phyloP scores from a whole-genome alignment of 1,140 invertebrate species.

The Pollicipes pollicipes region DNA sequence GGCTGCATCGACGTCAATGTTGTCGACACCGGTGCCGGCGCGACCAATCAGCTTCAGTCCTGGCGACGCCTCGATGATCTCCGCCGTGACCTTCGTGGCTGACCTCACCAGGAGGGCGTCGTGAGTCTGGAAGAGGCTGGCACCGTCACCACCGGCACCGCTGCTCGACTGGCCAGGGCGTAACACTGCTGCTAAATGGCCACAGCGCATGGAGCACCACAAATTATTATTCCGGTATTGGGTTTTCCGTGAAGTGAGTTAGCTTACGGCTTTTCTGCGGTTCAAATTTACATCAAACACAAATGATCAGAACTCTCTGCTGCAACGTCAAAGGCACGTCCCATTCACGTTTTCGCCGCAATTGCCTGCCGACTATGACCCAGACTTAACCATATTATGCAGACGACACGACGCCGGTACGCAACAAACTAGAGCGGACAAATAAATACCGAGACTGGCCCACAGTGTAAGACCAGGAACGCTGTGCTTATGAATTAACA shows the following conservation, averaged over 20 bases:
- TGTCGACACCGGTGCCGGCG: conserved; percentile 93
- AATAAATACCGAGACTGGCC: too few species aligned
- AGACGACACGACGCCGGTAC: too few species aligned
- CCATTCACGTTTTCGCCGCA: too few species aligned
- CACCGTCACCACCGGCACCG: background rate
- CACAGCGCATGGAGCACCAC: background rate
- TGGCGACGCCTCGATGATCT: conserved; percentile 57
- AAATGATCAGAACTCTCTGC: background rate
- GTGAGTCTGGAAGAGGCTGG: conserved; percentile 43
- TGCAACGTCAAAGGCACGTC: too few species aligned
- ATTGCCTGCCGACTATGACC: too few species aligned
- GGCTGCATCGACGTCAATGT: conserved; percentile 79
- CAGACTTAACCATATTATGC: too few species aligned
- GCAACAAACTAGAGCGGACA: too few species aligned
- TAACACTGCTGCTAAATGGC: background rate
- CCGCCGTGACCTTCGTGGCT: conserved; percentile 86
- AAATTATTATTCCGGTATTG: too few species aligned
- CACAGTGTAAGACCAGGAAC: too few species aligned
- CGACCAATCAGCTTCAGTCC: conserved; percentile 72
- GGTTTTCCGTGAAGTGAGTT: background rate
- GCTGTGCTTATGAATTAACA: too few species aligned
- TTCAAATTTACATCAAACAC: conserved; percentile 2
- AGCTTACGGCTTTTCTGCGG: too few species aligned
- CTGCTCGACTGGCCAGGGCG: background rate
- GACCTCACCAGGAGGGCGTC: conserved; percentile 87